Conservation (phyloP, 2,797 vertebrate genomes). For the Eospalax fontanierii region DNA sequence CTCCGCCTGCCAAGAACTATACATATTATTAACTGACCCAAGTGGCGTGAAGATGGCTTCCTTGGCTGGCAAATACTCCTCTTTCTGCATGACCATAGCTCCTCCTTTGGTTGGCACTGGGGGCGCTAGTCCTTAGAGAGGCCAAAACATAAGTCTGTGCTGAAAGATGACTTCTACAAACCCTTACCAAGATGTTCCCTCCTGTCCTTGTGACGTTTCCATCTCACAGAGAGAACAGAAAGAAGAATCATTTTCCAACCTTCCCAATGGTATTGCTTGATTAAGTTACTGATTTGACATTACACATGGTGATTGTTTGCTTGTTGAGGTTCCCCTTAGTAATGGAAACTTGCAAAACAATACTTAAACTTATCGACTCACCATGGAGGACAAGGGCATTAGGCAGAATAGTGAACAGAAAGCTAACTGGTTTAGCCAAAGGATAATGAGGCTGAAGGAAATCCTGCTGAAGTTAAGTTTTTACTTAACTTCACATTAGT, state of each 20-base stretch:
- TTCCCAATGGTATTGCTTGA: constrained; percentile 31
- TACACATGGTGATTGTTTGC: not conserved
- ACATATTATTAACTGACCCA: not conserved
- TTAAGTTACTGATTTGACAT: constrained; percentile 51
- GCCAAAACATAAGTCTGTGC: constrained; percentile 3
- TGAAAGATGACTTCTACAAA: constrained; percentile 22
- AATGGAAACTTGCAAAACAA: constrained; percentile 56
- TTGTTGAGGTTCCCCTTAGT: not conserved
- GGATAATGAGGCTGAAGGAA: constrained; percentile 60
- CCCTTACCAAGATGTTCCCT: not conserved
- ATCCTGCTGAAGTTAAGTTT: constrained; percentile 23
- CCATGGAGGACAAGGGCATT: constrained; percentile 49
- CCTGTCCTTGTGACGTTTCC: constrained; percentile 19
- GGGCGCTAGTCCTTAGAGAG: not conserved
- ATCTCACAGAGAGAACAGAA: not conserved
- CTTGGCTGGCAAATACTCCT: not conserved
- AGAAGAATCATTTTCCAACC: not conserved
- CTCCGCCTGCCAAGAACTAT: not conserved
- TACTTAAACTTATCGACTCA: constrained; percentile 58
- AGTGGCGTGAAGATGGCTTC: constrained; percentile 38
- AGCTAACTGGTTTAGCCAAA: constrained; percentile 64
- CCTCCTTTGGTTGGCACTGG: not conserved
- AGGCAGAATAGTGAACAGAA: constrained; percentile 56
- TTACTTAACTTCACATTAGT: constrained; percentile 56
- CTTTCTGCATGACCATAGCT: not conserved